Conservation (phyloP, 2,888 invertebrate genomes). For the Luffia ferchaultella region DNA sequence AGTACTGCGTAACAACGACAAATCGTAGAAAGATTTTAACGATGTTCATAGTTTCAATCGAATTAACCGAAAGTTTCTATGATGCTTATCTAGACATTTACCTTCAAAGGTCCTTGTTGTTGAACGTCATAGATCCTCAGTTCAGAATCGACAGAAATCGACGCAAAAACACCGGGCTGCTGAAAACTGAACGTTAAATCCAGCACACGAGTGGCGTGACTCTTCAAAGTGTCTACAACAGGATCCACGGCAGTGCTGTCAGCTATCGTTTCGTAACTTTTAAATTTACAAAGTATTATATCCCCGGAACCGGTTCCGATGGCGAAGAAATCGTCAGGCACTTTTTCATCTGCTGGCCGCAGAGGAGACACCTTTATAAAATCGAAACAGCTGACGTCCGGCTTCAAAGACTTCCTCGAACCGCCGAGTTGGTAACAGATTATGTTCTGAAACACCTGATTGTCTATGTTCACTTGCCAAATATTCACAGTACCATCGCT, state of each 20-base stretch:
- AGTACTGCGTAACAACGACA: background rate
- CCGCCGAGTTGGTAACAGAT: constrained; percentile 33
- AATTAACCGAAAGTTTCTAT: background rate
- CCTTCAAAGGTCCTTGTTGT: constrained; percentile 39
- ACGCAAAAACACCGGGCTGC: constrained; percentile 35
- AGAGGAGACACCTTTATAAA: constrained; percentile 36
- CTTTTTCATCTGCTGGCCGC: constrained; percentile 30
- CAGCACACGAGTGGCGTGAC: constrained; percentile 35
- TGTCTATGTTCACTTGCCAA: constrained; percentile 41
- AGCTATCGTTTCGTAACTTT: constrained; percentile 16
- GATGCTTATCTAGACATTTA: constrained; percentile 14
- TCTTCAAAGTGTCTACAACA: constrained; percentile 31
- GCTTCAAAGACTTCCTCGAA: constrained; percentile 23
- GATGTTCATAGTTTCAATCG: too few relatives aligned
- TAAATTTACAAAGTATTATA: constrained; percentile 34
- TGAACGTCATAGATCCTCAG: constrained; percentile 38
- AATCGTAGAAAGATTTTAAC: too few relatives aligned
- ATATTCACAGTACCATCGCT: constrained; percentile 37
- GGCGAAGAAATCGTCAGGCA: constrained; percentile 36
- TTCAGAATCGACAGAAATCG: constrained; percentile 46
- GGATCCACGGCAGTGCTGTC: constrained; percentile 31
- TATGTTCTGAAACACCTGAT: constrained; percentile 35
- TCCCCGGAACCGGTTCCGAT: constrained; percentile 38
- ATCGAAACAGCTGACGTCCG: constrained; percentile 45
- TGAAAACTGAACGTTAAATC: constrained; percentile 37